Percentiles rank a stretch among this genome's conserved stretches.
These are phyloP conservation scores for Corythornis vintsioides DNA, from an alignment of 2,113 vertebrate species.

Conservation along the genomic window DNA sequence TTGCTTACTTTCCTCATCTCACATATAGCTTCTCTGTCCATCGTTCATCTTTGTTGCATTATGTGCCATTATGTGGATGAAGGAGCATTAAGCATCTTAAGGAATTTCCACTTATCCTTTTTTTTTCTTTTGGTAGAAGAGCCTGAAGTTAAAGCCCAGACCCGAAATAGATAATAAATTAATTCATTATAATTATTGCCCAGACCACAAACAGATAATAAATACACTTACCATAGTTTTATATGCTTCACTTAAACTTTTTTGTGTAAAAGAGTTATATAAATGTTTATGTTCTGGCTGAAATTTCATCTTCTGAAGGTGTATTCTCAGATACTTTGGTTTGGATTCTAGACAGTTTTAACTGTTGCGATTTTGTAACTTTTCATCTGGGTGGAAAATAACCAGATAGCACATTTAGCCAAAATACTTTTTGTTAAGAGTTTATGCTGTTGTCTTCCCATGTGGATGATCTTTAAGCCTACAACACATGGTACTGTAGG, in stretches of 20 bases:
- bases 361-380: neutral
- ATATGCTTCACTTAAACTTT: neutral
- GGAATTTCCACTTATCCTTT: neutral
- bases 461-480: neutral
- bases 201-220: neutral
- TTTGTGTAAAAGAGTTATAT: neutral
- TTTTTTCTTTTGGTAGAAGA: neutral
- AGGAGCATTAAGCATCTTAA: neutral
- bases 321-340: neutral
- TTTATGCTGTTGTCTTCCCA: fast-evolving
- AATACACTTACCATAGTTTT: neutral
- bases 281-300: neutral
- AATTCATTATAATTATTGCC: neutral
- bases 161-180: neutral
- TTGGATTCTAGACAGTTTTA: neutral
- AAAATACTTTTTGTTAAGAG: neutral
- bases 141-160: neutral
- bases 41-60: neutral
- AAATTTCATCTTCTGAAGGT: neutral
- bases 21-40: neutral
- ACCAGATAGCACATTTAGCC: neutral
- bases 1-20: neutral
- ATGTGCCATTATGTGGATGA: neutral
- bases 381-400: neutral
- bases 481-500: neutral